Evolutionary conservation across 92 coral and sea anemone species (phyloP), one percentile per base, ranked within the genome.

Genomic region (Heteractis magnifica): DNA sequence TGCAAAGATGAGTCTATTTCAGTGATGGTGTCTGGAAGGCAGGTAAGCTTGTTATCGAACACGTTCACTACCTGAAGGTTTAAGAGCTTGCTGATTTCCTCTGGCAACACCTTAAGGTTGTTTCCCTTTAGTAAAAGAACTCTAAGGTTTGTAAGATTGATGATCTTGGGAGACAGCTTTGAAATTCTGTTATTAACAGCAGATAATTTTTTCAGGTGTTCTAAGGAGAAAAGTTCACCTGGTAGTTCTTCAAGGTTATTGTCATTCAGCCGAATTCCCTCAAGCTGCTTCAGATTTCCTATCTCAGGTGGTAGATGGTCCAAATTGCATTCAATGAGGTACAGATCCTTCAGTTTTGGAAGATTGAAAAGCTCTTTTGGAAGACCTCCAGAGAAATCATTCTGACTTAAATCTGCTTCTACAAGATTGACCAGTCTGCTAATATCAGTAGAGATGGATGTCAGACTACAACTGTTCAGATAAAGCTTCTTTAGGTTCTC

Each of bases 321-420:
- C 55, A 96, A 85, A 9, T 65, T 55, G 70, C 96, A 92, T 49
- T 90, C 90, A 9, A 88, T 90, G 41, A 94, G 76, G 83, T 95
- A 95, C 79, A 95, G 73, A 21, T 84, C 88, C 76, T 86, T 81
- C 62, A 95, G 80, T 11, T 86, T 79, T 62, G 89, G 87, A 68
- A 95, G 95, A 52, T 56, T 58, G 70, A 91, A 92, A 44, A 95
- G 77, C 50, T 86, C 93, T 10, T 76, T 14, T 0, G 98, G 97
- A 48, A 95, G 88, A 15, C 82, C 91, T 23, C 85, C 56, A 15
- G 86, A 84, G 51, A 90, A 83, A 76, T 81, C 82, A 79, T 95
- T 95, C 65, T 85, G 85, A 72, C 98, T 94, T 15, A 95, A 90
- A 79, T 94, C 98, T 68, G 90, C 86, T 41, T 88, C 93, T 4